Evolutionary conservation across 2,113 vertebrate genomes (phyloP).

Genomic region (Spheniscus mendiculus): DNA sequence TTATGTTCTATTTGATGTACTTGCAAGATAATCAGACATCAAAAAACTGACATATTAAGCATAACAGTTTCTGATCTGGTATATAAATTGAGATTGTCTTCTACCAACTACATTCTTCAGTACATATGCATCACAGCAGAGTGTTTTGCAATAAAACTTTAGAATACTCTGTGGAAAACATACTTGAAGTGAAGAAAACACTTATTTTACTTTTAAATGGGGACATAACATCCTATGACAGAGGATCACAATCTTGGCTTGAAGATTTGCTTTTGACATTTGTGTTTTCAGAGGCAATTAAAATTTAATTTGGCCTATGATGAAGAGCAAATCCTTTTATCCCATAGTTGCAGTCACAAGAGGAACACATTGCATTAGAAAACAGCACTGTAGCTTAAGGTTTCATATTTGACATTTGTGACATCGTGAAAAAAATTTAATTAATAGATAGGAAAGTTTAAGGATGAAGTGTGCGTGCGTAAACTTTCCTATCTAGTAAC

Average conservation of each 20-base stretch:
- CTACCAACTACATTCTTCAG: not conserved
- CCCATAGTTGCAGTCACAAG: conserved; percentile 51
- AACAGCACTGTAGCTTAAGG: conserved; percentile 45
- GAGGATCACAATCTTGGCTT: conserved; percentile 48
- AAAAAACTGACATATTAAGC: not conserved
- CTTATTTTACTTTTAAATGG: conserved; percentile 66
- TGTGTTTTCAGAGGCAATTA: conserved; percentile 77
- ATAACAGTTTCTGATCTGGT: not conserved
- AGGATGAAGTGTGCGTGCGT: no score
- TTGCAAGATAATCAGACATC: not conserved
- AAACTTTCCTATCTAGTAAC: not conserved
- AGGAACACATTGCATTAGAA: conserved; percentile 58
- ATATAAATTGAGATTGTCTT: not conserved
- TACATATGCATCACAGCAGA: not conserved
- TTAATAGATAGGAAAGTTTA: not conserved
- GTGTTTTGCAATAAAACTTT: conserved; percentile 3
- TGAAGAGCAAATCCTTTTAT: conserved; percentile 77
- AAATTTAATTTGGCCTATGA: conserved; percentile 75
- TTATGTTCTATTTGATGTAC: not conserved
- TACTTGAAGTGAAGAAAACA: conserved; percentile 48
- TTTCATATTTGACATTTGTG: conserved; percentile 33
- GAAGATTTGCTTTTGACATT: conserved; percentile 76
- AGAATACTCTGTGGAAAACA: conserved; percentile 9
- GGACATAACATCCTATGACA: conserved; percentile 30
- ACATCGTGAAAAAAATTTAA: not conserved